phyloP scores from a whole-genome alignment of 2,113 vertebrate species.

The Gymnobelideus leadbeateri region DNA sequence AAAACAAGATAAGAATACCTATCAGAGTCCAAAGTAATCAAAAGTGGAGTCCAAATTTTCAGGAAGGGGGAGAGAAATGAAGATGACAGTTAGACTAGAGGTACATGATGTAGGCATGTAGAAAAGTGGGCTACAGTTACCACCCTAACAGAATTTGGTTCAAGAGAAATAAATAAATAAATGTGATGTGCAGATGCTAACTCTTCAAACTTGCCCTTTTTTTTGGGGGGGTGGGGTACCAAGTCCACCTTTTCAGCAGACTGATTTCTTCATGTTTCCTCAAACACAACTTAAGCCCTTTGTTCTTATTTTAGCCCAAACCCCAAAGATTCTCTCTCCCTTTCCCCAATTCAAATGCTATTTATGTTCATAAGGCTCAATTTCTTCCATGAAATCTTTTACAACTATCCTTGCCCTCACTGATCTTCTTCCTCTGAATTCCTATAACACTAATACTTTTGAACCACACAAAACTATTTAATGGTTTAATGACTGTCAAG shows the following conservation, averaged over 20 bases:
- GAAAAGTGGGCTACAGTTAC: not conserved
- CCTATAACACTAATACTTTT: not conserved
- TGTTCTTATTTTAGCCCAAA: not conserved
- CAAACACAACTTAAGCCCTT: not conserved
- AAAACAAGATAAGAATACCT: not conserved
- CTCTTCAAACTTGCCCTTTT: not conserved
- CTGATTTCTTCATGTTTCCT: not conserved
- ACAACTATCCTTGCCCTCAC: too few relatives aligned
- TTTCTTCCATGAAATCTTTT: not conserved
- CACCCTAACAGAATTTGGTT: not conserved
- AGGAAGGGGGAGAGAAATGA: not conserved
- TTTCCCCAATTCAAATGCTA: not conserved
- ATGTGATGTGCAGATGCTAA: not conserved
- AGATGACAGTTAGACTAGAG: not conserved
- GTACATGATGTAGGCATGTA: not conserved
- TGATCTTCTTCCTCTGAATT: not conserved
- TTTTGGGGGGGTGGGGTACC: not conserved
- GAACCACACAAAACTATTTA: not conserved
- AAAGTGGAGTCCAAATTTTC: not conserved
- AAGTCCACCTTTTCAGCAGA: not conserved
- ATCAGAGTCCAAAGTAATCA: not conserved
- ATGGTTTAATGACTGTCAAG: not conserved
- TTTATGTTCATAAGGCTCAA: not conserved
- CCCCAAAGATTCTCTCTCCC: not conserved
- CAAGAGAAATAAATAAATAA: too few relatives aligned